Evolutionary conservation across 2,888 invertebrate species (phyloP).

Genomic region (Atrina japonica): DNA sequence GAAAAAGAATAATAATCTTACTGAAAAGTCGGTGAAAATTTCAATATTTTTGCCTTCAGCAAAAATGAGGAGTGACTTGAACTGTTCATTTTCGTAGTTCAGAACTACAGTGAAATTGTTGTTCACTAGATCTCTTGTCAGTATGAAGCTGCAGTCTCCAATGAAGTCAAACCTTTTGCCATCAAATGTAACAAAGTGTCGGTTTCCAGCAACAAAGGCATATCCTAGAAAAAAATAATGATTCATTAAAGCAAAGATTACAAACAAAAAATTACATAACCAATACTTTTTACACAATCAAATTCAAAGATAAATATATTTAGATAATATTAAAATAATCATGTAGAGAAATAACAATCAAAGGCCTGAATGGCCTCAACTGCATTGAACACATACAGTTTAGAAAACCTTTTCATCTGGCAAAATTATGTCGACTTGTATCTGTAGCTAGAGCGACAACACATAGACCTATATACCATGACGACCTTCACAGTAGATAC

Average conservation of each 20-base stretch:
- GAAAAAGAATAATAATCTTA: slow-evolving; percentile 8
- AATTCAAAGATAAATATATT: too few relatives aligned
- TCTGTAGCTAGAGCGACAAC: too few relatives aligned
- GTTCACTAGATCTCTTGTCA: slow-evolving; percentile 91
- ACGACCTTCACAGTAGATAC: too few relatives aligned
- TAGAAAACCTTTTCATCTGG: too few relatives aligned
- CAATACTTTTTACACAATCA: too few relatives aligned
- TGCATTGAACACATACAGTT: too few relatives aligned
- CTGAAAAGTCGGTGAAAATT: slow-evolving; percentile 43
- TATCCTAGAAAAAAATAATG: slow-evolving; percentile 84
- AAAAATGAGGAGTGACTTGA: slow-evolving; percentile 71
- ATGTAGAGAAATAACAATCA: too few relatives aligned
- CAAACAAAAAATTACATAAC: too few relatives aligned
- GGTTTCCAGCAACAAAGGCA: slow-evolving; percentile 90
- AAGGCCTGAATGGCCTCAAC: too few relatives aligned
- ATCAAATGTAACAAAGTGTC: slow-evolving; percentile 93
- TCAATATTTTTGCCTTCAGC: slow-evolving; percentile 71
- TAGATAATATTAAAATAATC: too few relatives aligned
- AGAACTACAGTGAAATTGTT: slow-evolving; percentile 91
- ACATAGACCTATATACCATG: too few relatives aligned
- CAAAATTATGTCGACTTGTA: too few relatives aligned
- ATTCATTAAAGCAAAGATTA: neutral
- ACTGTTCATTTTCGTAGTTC: slow-evolving; percentile 83
- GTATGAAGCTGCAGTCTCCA: slow-evolving; percentile 89
- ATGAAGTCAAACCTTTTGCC: slow-evolving; percentile 88